Base-by-base conservation (phyloP, 1,140 invertebrate genomes). In the Plodia interpunctella region DNA sequence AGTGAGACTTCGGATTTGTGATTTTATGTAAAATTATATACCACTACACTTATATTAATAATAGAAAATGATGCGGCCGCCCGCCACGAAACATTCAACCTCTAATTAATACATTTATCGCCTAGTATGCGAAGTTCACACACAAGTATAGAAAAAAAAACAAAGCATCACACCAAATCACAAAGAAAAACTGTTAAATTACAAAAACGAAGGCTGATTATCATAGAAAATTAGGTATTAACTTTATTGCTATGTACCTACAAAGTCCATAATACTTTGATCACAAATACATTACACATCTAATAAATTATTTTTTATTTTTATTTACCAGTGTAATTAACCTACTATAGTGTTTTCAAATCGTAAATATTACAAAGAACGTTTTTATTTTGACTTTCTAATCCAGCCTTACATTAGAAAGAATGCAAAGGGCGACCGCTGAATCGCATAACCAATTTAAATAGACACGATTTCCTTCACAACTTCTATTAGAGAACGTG, bases 331-430 rank as follows among this genome's bases (percentile, higher is more conserved):
- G 65, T 68, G 63, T 70, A 60, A 54, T 67, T 65, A 62, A 55
- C 65, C 66, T 74, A 72, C 68, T 66, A 72, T 70, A 57, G 63
- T 70, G 65, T 63, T 57, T 63, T 63, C 65, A 63, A 71, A 66
- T 52, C 62, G 57, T 63, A 71, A 52, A 70, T 59, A 59, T 56
- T 58, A 44, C 53, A 62, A 59, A 61, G 57, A 67, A 72, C 64
- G 65, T 65, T 10, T 44, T 44, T 44, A 51, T 61, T 77, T 80
- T 83, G 78, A 85, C 80, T 88, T 88, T 87, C 85, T 85, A 87
- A 88, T 85, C 79, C 85, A 88, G 85, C 85, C 83, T 88, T 88
- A 83, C 67, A 80, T 88, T 87, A 87, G 83, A 86, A 88, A 88
- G 80, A 77, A 72, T 62, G 64, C 61, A 61, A 62, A 63, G 76